phyloP scores from a whole-genome alignment of 2,888 invertebrate species.

The Apocheima hispidaria region DNA sequence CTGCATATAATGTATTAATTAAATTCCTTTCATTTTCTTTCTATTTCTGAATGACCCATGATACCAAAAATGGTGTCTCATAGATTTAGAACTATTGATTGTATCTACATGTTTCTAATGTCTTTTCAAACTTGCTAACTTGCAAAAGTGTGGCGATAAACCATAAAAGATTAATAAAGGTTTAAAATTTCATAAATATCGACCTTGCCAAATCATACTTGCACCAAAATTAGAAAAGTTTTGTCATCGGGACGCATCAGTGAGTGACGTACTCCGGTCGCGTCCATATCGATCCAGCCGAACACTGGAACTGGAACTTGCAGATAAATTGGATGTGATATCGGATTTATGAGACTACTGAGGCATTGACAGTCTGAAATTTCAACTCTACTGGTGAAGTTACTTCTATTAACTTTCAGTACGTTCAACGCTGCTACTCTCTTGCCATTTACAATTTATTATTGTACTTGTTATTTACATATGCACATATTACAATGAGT shows the following conservation, averaged over 20 bases:
- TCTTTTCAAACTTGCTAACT: no score
- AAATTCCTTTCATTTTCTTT: no score
- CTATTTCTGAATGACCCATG: conserved; percentile 40
- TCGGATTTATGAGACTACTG: conserved; percentile 17
- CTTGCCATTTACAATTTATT: neutral
- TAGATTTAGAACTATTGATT: no score
- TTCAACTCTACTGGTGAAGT: neutral
- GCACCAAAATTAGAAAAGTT: conserved; percentile 21
- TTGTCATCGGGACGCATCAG: conserved; percentile 20
- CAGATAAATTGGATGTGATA: conserved; percentile 35
- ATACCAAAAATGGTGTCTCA: no score
- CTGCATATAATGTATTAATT: no score
- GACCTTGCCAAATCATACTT: neutral
- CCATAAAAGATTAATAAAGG: neutral
- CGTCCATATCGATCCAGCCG: conserved; percentile 17
- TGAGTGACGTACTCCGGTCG: conserved; percentile 17
- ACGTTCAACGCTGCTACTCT: neutral
- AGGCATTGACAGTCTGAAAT: conserved; percentile 11
- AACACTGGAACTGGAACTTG: conserved; percentile 39
- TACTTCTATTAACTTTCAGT: neutral
- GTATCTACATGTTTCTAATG: no score
- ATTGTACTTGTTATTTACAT: no score
- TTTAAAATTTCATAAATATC: neutral
- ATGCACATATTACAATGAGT: neutral
- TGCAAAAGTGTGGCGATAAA: no score